Base-by-base conservation (phyloP, 2,888 invertebrate species). In the Lordiphosa andalusiaca region DNA sequence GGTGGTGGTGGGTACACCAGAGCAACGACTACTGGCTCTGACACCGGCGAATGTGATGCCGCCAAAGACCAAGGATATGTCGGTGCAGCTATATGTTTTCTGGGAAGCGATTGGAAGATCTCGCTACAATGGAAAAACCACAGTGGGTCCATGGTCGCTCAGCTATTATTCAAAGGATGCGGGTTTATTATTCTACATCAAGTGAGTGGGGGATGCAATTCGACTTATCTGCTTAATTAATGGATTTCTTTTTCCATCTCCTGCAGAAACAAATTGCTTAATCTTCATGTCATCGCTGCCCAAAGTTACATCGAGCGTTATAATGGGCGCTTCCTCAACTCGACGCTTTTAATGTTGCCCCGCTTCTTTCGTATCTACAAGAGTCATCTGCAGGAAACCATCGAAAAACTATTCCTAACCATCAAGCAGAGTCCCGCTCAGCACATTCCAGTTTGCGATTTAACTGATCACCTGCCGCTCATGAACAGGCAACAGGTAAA, bases 91-190 rank as follows among this genome's bases (percentile, higher is more conserved):
- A 59, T 96, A 94, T 84, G 93, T 93, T 73, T 89, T 95, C 35
- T 88, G 95, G 57, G 96, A 96, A 88, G 89, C 93, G 73, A 93
- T 96, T 35, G 96, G 94, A 1, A 91, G 95, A 61, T 89, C 93
- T 0, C 91, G 95, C 36, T 91, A 91, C 67, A 91, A 92, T 69
- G 95, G 96, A 0, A 94, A 94, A 89, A 90, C 93, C 4, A 93
- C 94, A 0, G 91, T 92, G 52, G 94, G 94, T 7, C 91, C 91
- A 59, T 90, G 90, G 60, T 93, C 94, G 6, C 82, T 94, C 6
- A 86, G 88, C 44, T 74, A 89, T 7, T 88, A 90, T 41, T 90
- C 90, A 44, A 91, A 92, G 70, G 93, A 93, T 86, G 86, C 92
- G 0, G 93, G 93, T 80, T 90, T 92, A 1, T 72, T 88, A 2